phyloP scores from a whole-genome alignment of 53 echinoderm and acorn worm species.

The Echinometra lucunter region DNA sequence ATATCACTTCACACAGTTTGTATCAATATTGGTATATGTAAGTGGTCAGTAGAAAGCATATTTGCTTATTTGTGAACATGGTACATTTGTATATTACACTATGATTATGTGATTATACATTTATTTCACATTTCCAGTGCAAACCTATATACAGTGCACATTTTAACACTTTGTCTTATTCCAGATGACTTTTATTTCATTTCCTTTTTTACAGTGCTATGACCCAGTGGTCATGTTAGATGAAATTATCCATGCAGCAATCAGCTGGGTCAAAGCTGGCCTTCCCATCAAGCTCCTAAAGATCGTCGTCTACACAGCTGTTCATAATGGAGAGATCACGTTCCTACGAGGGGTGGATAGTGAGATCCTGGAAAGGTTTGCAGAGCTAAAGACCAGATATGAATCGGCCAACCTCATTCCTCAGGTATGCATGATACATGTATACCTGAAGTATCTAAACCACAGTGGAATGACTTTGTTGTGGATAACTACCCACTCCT shows the following conservation, averaged over 20 bases:
- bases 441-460: not conserved
- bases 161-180: too few species aligned
- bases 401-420: slow-evolving; percentile 56
- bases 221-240: slow-evolving; percentile 80
- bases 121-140: too few species aligned
- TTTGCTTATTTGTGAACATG: too few species aligned
- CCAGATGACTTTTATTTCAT: not conserved
- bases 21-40: too few species aligned
- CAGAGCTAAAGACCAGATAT: slow-evolving; percentile 41
- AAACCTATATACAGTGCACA: too few species aligned
- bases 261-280: slow-evolving; percentile 97
- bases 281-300: slow-evolving; percentile 89
- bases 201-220: slow-evolving; percentile 73
- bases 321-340: not conserved
- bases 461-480: not conserved
- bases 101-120: too few species aligned
- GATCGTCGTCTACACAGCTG: slow-evolving; percentile 79
- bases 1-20: too few species aligned
- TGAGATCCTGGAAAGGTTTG: slow-evolving; percentile 18
- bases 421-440: not conserved
- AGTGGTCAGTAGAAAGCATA: too few species aligned
- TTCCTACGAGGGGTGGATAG: not conserved
- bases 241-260: slow-evolving; percentile 91
- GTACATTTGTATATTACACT: too few species aligned
- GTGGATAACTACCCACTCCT: not conserved